Percentiles rank a stretch among this genome's conserved stretches.
phyloP scores from a whole-genome alignment of 2,113 vertebrate species.

The Rhinichthys klamathensis region DNA sequence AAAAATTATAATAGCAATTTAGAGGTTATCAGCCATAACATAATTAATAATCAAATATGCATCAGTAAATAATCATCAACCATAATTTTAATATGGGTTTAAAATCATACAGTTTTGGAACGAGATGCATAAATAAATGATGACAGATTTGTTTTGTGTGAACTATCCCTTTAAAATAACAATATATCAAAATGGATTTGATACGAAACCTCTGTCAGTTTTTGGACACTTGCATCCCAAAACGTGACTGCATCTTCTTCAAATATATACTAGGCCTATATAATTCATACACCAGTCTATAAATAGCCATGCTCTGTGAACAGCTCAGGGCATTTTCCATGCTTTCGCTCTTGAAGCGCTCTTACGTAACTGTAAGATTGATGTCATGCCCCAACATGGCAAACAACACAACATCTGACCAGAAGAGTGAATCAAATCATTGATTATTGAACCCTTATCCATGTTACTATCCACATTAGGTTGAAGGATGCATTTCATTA shows the following conservation, averaged over 20 bases:
- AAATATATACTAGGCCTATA: conserved; percentile 1
- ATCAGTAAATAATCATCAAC: neutral
- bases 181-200: neutral
- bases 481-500: neutral
- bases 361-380: conserved; percentile 29
- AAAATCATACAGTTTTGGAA: neutral
- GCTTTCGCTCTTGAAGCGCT: neutral
- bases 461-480: neutral
- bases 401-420: conserved; percentile 18
- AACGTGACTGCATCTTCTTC: neutral
- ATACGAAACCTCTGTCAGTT: neutral
- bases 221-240: neutral
- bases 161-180: neutral
- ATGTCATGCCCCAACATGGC: neutral
- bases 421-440: neutral
- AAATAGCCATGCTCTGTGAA: conserved; percentile 22
- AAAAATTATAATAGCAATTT: neutral
- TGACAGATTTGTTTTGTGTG: neutral
- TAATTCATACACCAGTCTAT: conserved; percentile 16
- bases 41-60: neutral
- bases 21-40: neutral
- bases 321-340: conserved; percentile 43
- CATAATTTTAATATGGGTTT: neutral
- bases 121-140: neutral
- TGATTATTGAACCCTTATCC: neutral